A percentile compares a stretch with the other conserved stretches of the same genome.
These are phyloP conservation scores for Orthonevra nobilis DNA, from an alignment of 2,888 invertebrate species.

Conservation along the genomic window DNA sequence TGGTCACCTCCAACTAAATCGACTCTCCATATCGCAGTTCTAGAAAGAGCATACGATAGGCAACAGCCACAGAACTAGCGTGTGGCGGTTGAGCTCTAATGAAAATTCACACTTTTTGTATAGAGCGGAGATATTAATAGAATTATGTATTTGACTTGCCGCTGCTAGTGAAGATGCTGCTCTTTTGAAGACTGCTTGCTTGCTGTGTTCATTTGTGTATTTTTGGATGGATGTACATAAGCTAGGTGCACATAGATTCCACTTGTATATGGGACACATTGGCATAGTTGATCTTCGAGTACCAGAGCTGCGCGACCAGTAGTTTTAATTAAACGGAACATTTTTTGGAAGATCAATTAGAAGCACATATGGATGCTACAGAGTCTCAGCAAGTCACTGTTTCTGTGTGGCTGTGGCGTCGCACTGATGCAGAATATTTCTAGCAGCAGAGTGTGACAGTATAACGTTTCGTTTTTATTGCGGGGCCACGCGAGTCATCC, in stretches of 20 bases:
- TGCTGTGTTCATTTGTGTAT: constrained; percentile 44
- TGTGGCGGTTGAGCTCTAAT: constrained; percentile 35
- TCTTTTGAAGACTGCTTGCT: too few relatives aligned
- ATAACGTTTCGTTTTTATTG: neutral
- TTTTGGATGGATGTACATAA: constrained; percentile 41
- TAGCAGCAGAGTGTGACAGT: neutral
- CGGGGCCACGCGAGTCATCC: constrained; percentile 38
- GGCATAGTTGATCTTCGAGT: too few relatives aligned
- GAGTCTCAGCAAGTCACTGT: constrained; percentile 1
- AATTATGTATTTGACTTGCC: constrained; percentile 45
- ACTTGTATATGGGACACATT: too few relatives aligned
- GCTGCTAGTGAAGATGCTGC: constrained; percentile 15
- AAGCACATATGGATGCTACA: constrained; percentile 3
- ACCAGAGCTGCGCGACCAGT: too few relatives aligned
- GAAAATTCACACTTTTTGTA: constrained; percentile 38
- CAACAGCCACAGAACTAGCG: too few relatives aligned
- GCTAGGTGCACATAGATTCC: neutral
- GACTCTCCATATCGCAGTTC: constrained; percentile 22
- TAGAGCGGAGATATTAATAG: constrained; percentile 56
- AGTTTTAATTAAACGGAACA: constrained; percentile 24
- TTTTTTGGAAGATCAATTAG: constrained; percentile 41
- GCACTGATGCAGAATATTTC: constrained; percentile 2
- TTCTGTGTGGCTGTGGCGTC: neutral
- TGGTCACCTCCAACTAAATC: constrained; percentile 23
- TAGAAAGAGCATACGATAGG: neutral